Base-by-base conservation (phyloP, 2,888 invertebrate genomes). In the Malachius bipustulatus region DNA sequence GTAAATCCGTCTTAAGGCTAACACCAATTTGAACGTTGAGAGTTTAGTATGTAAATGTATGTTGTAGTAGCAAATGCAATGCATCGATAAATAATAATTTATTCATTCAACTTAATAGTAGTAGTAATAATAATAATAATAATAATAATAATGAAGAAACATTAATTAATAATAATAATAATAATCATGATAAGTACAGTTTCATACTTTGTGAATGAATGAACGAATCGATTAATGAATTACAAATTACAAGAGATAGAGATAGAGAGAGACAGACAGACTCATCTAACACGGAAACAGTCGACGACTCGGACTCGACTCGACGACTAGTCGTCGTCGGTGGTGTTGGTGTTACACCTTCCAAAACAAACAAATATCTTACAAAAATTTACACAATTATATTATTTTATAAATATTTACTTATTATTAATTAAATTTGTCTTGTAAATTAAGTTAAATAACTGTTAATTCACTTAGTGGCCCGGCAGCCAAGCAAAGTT, bases 311-410 rank as follows among this genome's bases (percentile, higher is more conserved):
- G 44, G 50, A 48, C 52, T 51, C 50, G 51, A 50, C 51, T 48
- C 48, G 48, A 47, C 48, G 48, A 47, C n/a, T n/a, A n/a, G n/a
- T n/a, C n/a, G n/a, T n/a, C n/a, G 44, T 42, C 41, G 43, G 37
- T 45, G 45, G 45, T 29, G 32, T 41, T 40, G 43, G 41, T 44
- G 42, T 41, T 40, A 40, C 40, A 44, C 47, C 45, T 44, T 41
- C 47, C 41, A 46, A 47, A 36, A 47, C 43, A 50, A 51, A 55
- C 50, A 58, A 60, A 59, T 62, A 62, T 63, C 60, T 63, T 63
- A 63, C 63, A 63, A 63, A 63, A 63, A 63, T 63, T 60, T 63
- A 63, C 62, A 63, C 62, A 62, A 60, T 60, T 57, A 59, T 59
- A 58, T 56, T 58, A 57, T 55, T 59, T 59, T 58, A 58, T 59